Base-by-base conservation (phyloP, 2,113 vertebrate species). In the Tupaia tana region DNA sequence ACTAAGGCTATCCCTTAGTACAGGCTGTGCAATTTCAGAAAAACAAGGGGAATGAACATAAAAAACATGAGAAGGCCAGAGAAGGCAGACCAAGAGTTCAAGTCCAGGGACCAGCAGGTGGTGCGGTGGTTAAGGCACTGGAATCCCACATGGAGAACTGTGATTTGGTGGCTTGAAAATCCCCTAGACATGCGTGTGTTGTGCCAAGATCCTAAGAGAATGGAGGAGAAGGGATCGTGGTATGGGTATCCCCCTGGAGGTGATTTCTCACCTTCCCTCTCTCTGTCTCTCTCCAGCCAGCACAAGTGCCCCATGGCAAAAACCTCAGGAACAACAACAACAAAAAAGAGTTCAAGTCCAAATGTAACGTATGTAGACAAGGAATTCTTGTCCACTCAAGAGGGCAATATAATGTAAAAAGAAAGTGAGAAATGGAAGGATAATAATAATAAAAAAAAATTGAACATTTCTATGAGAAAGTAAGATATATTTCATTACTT, bases 401-500 rank as follows among this genome's bases (percentile, higher is more conserved):
- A 94, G 29, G 66, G n/a, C 6, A 91, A 63, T 10, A 20, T 54
- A 56, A 67, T 29, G 1, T 27, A 52, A 59, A 79, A 83, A 93
- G 58, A 93, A 93, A 90, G 19, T n/a, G 29, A 81, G 58, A 86
- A 86, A 80, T 69, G 52, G 81, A 84, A 90, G 66, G 31, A 79
- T 1, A 79, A 6, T 19, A 70, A 31, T n/a, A 66, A 66, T 16
- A 25, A 69, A 88, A 89, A 89, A 29, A 91, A 83, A 29, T 34
- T 83, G 75, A 83, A 27, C 18, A 95, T n/a, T 66, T 63, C 61
- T 79, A 31, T 19, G 63, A 86, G 27, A 91, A 58, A 93, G 22
- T 59, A 64, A 84, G 25, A 63, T 70, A 24, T 29, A 89, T 64
- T n/a, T 95, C 80, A 96, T 56, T 61, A 89, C 81, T 19, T 6